Evolutionary conservation across 2,797 vertebrate species (phyloP).

Genomic region (Enteromius paludinosus): DNA sequence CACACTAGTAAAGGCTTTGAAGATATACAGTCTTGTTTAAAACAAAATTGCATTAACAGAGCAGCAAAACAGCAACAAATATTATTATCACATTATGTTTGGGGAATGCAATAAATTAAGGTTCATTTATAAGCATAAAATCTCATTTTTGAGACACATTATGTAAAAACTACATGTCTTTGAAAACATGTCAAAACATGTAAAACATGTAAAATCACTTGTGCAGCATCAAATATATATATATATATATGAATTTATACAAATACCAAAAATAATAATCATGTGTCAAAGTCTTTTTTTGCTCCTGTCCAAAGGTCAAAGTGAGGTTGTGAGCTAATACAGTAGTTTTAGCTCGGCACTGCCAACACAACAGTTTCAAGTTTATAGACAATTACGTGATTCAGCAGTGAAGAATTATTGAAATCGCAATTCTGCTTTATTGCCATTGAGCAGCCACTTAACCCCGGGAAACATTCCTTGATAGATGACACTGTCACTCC

Average conservation of each 20-base stretch:
- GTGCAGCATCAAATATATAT: not conserved
- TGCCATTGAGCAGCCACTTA: slow-evolving; percentile 8
- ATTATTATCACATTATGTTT: not conserved
- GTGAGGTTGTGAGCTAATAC: not conserved
- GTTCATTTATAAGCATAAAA: not conserved
- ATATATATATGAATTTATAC: not conserved
- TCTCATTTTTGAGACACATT: not conserved
- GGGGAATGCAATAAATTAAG: not conserved
- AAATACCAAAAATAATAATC: not conserved
- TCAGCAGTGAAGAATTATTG: slow-evolving; percentile 12
- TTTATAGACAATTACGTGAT: slow-evolving; percentile 18
- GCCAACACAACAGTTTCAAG: not conserved
- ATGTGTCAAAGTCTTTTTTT: not conserved
- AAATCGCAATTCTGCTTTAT: slow-evolving; percentile 8
- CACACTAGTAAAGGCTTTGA: not conserved
- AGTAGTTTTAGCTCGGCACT: no score
- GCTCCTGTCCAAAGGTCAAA: not conserved
- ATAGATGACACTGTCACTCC: slow-evolving; percentile 28
- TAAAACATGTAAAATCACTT: no score
- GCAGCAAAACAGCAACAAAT: not conserved
- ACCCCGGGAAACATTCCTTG: slow-evolving; percentile 10
- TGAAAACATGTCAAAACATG: no score
- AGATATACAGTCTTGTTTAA: not conserved
- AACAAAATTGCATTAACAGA: not conserved
- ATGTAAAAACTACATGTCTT: not conserved